Evolutionary conservation across 2,797 vertebrate species (phyloP).

Genomic region (Gymnodraco acuticeps): DNA sequence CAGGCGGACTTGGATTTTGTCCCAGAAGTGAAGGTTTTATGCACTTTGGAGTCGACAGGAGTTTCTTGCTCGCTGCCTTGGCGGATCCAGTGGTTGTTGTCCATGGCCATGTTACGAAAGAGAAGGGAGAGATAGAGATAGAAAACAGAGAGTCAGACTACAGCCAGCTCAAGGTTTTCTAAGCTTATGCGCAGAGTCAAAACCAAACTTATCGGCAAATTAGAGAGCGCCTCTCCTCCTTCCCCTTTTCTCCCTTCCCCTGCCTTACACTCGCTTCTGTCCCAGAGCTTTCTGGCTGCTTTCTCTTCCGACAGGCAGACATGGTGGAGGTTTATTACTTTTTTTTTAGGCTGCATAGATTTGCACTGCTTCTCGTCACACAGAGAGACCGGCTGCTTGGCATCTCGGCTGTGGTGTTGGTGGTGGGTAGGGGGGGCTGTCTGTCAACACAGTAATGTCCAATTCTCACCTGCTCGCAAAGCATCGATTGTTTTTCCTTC

Average conservation of each 20-base stretch:
- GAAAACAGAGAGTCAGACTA: slow-evolving; percentile 69
- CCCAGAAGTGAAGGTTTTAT: slow-evolving; percentile 70
- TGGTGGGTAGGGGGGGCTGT: not conserved
- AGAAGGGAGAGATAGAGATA: slow-evolving; percentile 39
- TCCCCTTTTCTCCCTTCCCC: slow-evolving; percentile 32
- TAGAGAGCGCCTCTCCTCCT: slow-evolving; percentile 12
- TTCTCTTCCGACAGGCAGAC: slow-evolving; percentile 65
- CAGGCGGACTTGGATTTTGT: slow-evolving; percentile 62
- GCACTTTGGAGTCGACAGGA: slow-evolving; percentile 60
- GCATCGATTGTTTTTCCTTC: slow-evolving; percentile 29
- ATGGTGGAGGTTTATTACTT: slow-evolving; percentile 41
- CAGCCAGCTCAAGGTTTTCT: slow-evolving; percentile 55
- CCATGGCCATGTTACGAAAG: slow-evolving; percentile 61
- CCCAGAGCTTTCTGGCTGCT: slow-evolving; percentile 70
- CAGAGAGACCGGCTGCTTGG: slow-evolving; percentile 61
- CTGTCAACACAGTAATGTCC: slow-evolving; percentile 29
- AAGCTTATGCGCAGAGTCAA: slow-evolving; percentile 51
- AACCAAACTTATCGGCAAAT: slow-evolving; percentile 34
- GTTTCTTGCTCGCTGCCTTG: slow-evolving; percentile 55
- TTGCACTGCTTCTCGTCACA: slow-evolving; percentile 43
- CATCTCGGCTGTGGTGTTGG: slow-evolving; percentile 28
- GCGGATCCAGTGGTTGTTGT: slow-evolving; percentile 57
- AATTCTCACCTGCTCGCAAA: slow-evolving; percentile 46
- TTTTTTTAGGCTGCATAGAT: slow-evolving; percentile 34
- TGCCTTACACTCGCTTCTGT: slow-evolving; percentile 65